A percentile compares a stretch with the other conserved stretches of the same genome.
Evolutionary conservation across 1,140 invertebrate genomes (phyloP).

Genomic region (Hycleus phaleratus): DNA sequence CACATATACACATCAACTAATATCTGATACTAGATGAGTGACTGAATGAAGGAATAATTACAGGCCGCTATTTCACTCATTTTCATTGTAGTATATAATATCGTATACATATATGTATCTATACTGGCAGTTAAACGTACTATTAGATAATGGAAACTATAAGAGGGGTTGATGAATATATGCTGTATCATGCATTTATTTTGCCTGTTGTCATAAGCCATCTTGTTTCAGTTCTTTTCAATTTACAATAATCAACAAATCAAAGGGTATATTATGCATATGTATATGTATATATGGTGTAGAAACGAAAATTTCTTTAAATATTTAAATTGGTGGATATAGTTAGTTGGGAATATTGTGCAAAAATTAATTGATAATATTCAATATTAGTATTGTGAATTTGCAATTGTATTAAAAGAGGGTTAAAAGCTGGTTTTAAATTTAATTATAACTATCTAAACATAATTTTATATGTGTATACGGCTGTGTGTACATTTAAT

Average conservation of each 20-base stretch:
- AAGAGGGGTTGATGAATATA: slow-evolving; percentile 14
- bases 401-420: too few species aligned
- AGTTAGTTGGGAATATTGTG: too few species aligned
- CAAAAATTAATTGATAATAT: too few species aligned
- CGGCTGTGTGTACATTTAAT: slow-evolving; percentile 2
- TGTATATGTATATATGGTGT: too few species aligned
- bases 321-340: too few species aligned
- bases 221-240: background rate
- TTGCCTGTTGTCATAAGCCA: background rate
- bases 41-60: slow-evolving; percentile 26
- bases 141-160: slow-evolving; percentile 16
- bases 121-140: slow-evolving; percentile 7
- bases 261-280: background rate
- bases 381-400: too few species aligned
- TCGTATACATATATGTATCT: background rate
- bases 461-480: background rate
- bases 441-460: slow-evolving; percentile 16
- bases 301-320: too few species aligned
- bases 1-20: background rate
- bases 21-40: slow-evolving; percentile 20
- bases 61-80: slow-evolving; percentile 20
- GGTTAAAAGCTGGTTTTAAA: slow-evolving; percentile 10
- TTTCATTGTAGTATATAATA: slow-evolving; percentile 17
- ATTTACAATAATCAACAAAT: slow-evolving; percentile 2
- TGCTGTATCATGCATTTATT: slow-evolving; percentile 21